Percentiles rank a stretch among this genome's conserved stretches.
These are phyloP conservation scores for Mystacides longicornis DNA, from an alignment of 2,888 invertebrate species.

Conservation along the genomic window DNA sequence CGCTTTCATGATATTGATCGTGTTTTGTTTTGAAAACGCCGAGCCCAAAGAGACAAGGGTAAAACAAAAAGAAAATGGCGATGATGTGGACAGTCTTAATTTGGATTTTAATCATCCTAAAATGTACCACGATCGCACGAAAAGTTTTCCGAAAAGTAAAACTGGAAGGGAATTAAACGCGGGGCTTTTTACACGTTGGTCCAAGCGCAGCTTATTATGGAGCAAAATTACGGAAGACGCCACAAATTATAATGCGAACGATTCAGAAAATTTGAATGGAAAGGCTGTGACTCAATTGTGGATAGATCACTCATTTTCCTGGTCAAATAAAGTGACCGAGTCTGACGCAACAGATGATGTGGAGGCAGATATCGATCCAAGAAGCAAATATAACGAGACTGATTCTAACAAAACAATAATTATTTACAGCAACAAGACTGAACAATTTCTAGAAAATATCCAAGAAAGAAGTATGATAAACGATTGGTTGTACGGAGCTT, in stretches of 20 bases:
- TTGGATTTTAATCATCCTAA: too few species aligned
- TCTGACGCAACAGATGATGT: neutral
- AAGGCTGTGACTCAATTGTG: neutral
- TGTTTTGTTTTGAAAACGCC: slow-evolving; percentile 15
- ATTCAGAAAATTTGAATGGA: neutral
- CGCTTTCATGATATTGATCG: slow-evolving; percentile 10
- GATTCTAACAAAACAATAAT: too few species aligned
- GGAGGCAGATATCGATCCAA: neutral
- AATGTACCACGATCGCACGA: too few species aligned
- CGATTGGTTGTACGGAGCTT: neutral
- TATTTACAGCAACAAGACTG: neutral
- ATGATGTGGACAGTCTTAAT: too few species aligned
- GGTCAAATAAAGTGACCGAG: neutral
- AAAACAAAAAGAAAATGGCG: neutral
- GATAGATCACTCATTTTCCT: slow-evolving; percentile 2
- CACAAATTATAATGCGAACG: neutral
- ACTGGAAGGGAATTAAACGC: neutral
- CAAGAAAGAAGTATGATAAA: neutral
- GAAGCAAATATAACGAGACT: neutral
- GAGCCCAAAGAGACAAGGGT: slow-evolving; percentile 4
- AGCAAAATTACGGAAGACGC: too few species aligned
- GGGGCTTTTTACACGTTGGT: too few species aligned
- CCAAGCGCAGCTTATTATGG: too few species aligned
- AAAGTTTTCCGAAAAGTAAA: too few species aligned
- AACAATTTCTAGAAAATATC: neutral